phyloP scores from a whole-genome alignment of 2,888 invertebrate genomes.

The Himalopsyche japonica region DNA sequence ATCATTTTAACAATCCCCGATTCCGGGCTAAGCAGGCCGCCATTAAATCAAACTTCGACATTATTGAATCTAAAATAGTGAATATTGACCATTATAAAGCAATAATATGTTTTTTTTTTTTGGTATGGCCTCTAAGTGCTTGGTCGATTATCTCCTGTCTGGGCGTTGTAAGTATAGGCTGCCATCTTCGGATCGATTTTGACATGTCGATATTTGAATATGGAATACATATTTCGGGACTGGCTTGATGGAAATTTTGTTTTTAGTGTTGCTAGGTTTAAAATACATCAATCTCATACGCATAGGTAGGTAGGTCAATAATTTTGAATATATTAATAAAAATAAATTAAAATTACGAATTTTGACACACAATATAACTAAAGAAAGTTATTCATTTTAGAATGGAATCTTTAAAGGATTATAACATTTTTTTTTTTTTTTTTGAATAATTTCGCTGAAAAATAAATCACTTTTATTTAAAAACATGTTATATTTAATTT shows the following conservation, averaged over 20 bases:
- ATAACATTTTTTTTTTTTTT: too few species aligned
- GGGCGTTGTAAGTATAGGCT: slow-evolving; percentile 25
- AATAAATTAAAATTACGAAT: too few species aligned
- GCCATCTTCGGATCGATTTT: slow-evolving; percentile 30
- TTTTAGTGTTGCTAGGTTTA: neutral
- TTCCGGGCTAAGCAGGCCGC: neutral
- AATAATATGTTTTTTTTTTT: neutral
- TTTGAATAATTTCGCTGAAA: too few species aligned
- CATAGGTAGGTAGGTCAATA: too few species aligned
- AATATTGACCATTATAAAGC: neutral
- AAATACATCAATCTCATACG: neutral
- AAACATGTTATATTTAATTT: too few species aligned
- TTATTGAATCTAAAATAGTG: neutral
- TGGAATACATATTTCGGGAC: slow-evolving; percentile 6
- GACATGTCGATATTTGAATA: slow-evolving; percentile 32
- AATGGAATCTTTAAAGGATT: too few species aligned
- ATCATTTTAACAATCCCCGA: neutral
- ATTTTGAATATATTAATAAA: too few species aligned
- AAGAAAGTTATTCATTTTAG: too few species aligned
- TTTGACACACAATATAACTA: too few species aligned
- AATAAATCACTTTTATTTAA: too few species aligned
- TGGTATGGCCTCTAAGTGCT: neutral
- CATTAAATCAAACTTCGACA: neutral
- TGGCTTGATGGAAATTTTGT: neutral
- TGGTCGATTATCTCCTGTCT: neutral